A percentile compares a stretch with the other conserved stretches of the same genome.
Evolutionary conservation across 2,888 invertebrate species (phyloP).

Genomic region (Copidosoma aretas): DNA sequence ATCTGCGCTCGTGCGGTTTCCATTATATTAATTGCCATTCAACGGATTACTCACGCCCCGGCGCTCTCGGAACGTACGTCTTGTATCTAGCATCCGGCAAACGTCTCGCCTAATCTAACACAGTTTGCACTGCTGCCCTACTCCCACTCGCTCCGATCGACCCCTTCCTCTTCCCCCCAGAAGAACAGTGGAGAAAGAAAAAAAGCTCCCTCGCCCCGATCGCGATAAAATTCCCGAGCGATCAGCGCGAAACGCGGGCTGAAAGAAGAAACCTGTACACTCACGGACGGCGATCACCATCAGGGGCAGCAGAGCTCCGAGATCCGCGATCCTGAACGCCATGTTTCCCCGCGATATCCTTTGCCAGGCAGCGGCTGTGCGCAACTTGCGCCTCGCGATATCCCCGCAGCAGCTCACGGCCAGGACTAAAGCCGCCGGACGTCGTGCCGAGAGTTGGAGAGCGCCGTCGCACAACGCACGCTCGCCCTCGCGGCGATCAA

Average conservation of each 20-base stretch:
- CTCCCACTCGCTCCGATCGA: no score
- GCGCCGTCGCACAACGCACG: not conserved
- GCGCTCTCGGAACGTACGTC: no score
- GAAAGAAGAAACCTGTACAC: not conserved
- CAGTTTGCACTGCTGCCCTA: no score
- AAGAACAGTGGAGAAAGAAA: no score
- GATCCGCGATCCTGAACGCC: not conserved
- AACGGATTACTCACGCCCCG: no score
- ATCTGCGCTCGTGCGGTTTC: not conserved
- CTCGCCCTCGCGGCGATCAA: constrained; percentile 2
- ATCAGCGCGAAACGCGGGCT: not conserved
- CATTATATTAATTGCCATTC: no score
- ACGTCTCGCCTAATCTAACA: no score
- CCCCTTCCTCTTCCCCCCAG: no score
- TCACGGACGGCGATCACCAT: not conserved
- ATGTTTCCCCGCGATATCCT: not conserved
- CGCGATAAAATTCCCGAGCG: no score
- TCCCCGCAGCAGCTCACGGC: not conserved
- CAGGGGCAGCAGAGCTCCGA: not conserved
- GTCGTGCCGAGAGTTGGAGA: not conserved
- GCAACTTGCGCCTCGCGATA: no score
- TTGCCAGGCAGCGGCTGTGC: not conserved
- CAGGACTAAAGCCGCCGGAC: not conserved
- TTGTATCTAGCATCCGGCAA: no score
- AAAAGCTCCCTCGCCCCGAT: no score